Conservation (phyloP, 2,797 vertebrate species). For the Lutjanus argentimaculatus region DNA sequence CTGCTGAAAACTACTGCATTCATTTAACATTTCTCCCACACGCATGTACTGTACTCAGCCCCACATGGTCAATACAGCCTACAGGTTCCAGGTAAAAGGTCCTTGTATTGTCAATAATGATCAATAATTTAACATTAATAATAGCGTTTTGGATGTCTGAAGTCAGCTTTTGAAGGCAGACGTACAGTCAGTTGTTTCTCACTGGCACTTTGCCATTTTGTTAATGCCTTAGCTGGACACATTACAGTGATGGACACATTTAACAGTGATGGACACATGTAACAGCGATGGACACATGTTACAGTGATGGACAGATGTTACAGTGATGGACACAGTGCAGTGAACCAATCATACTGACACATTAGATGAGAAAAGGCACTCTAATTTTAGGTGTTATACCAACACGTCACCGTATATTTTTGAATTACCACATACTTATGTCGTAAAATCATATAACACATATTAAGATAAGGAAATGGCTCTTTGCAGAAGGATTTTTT, state of each 20-base stretch:
- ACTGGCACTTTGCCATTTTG: conserved; percentile 57
- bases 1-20: neutral
- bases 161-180: conserved; percentile 23
- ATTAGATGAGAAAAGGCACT: conserved; percentile 10
- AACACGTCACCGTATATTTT: neutral
- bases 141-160: conserved; percentile 8
- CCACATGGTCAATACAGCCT: neutral
- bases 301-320: conserved; percentile 19
- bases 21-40: neutral
- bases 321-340: conserved; percentile 15
- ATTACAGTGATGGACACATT: conserved; percentile 19
- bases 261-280: conserved; percentile 18
- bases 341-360: conserved; percentile 1
- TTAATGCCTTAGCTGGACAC: conserved; percentile 48
- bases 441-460: neutral
- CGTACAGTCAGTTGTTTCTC: conserved; percentile 20
- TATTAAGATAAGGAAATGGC: neutral
- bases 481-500: neutral
- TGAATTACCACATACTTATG: neutral
- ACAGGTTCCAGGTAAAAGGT: neutral
- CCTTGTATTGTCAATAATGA: conserved; percentile 12
- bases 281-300: conserved; percentile 10
- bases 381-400: neutral
- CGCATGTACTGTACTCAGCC: neutral
- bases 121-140: conserved; percentile 48